Evolutionary conservation across 2,113 vertebrate species (phyloP), one percentile per base, ranked within the genome.

Genomic region (Cichladusa arquata): DNA sequence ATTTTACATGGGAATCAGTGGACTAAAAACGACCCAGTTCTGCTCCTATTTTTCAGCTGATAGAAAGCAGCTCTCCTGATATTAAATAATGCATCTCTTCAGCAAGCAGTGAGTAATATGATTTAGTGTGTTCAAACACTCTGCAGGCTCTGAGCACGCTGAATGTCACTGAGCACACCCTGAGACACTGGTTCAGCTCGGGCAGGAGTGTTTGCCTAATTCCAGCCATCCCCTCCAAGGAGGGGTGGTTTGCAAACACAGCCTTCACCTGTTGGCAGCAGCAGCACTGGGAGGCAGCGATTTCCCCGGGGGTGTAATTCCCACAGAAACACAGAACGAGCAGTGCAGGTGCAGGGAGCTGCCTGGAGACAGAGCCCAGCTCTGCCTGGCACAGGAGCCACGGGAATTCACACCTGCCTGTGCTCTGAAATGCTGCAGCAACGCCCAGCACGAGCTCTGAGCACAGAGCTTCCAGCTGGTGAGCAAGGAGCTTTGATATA

Each of bases 51-150:
- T 57, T 86, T 80, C 88, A 60, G 62, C 56, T 79, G 92, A 97
- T 58, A 94, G 72, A 89, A 81, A 89, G 36, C 34, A 71, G 38
- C 62, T 44, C 60, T 95, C 94, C 48, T 70, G 74, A 65, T 84
- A 58, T 45, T 88, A 96, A 93, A 26, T 74, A 86, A 94, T 74
- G 33, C 61, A 86, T 72, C 82, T 87, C 76, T 92, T 79, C 67
- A 85, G 64, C 53, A 91, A 95, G 82, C 33, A 93, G 76, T 17
- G 70, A 79, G 40, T 50, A 92, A 85, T 40, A 42, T 58, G 54
- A 83, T 96, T 81, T 94, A 29, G 61, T 85, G 73, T 90, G 73
- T 88, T 96, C 79, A 89, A 85, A 92, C 61, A 86, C 34, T 44
- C 28, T 91, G 93, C 48, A 8, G 80, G 9, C 65, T 48, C 74